These are phyloP conservation scores for Cylloceria caligata DNA, from an alignment of 2,888 invertebrate genomes.

Conservation along the genomic window DNA sequence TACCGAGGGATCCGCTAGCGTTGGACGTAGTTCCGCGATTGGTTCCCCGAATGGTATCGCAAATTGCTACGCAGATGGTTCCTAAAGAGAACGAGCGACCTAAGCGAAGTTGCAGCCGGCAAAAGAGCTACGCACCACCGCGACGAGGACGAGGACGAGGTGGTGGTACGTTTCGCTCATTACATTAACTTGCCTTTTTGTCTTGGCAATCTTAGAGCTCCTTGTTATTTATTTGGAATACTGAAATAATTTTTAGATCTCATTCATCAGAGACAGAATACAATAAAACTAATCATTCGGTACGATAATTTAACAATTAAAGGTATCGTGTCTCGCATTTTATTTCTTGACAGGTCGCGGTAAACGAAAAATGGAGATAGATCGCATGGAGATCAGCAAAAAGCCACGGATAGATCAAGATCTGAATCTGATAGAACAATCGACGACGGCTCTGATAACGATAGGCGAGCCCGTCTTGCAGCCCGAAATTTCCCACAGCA, in stretches of 20 bases:
- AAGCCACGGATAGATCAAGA: slow-evolving; percentile 80
- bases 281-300: neutral
- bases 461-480: slow-evolving; percentile 72
- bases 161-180: slow-evolving; percentile 74
- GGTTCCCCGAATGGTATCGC: slow-evolving; percentile 27
- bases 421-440: slow-evolving; percentile 77
- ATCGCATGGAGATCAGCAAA: slow-evolving; percentile 69
- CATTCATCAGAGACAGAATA: neutral
- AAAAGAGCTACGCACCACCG: slow-evolving; percentile 83
- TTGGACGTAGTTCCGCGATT: slow-evolving; percentile 74
- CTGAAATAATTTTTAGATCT: neutral
- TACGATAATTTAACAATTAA: neutral
- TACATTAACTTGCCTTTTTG: neutral
- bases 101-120: slow-evolving; percentile 82
- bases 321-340: neutral
- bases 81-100: slow-evolving; percentile 81
- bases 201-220: neutral
- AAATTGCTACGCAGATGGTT: slow-evolving; percentile 57
- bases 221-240: neutral
- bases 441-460: slow-evolving; percentile 79
- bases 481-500: slow-evolving; percentile 62
- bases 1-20: slow-evolving; percentile 78
- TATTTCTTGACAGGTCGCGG: slow-evolving; percentile 76
- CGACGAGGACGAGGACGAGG: slow-evolving; percentile 81
- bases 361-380: slow-evolving; percentile 79